Conservation (phyloP, 2,888 invertebrate genomes). For the Tiliacea aurago region DNA sequence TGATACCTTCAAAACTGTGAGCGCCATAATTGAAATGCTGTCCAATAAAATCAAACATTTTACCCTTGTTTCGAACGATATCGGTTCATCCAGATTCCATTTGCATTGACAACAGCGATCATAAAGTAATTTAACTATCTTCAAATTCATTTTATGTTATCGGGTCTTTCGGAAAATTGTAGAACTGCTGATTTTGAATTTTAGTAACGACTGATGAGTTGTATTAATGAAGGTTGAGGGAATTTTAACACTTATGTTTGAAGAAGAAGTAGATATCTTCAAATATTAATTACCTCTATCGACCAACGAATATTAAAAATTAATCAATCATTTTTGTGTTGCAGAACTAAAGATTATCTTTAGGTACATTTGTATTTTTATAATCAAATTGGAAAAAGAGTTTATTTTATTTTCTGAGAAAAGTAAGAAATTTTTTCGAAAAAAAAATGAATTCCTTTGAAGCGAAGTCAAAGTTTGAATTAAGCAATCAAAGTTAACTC, state of each 20-base stretch:
- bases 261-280: neutral
- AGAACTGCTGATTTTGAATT: neutral
- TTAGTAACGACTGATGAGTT: neutral
- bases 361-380: neutral
- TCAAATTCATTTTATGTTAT: slow-evolving; percentile 31
- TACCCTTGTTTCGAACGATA: slow-evolving; percentile 16
- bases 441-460: slow-evolving; percentile 65
- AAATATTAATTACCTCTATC: neutral
- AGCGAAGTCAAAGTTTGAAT: slow-evolving; percentile 77
- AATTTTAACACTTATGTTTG: neutral
- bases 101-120: slow-evolving; percentile 38
- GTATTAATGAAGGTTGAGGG: neutral
- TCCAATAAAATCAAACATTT: slow-evolving; percentile 40
- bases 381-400: neutral
- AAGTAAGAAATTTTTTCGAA: neutral
- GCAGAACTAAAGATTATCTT: neutral
- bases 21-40: slow-evolving; percentile 28
- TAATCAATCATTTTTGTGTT: slow-evolving; percentile 2
- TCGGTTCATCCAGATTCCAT: slow-evolving; percentile 25
- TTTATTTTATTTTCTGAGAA: neutral
- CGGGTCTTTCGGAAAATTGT: slow-evolving; percentile 4
- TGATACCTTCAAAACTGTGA: slow-evolving; percentile 25
- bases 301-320: neutral
- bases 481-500: slow-evolving; percentile 82
- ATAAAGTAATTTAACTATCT: slow-evolving; percentile 36